Evolutionary conservation across 1,140 invertebrate species (phyloP).

Genomic region (Lepidurus packardi): DNA sequence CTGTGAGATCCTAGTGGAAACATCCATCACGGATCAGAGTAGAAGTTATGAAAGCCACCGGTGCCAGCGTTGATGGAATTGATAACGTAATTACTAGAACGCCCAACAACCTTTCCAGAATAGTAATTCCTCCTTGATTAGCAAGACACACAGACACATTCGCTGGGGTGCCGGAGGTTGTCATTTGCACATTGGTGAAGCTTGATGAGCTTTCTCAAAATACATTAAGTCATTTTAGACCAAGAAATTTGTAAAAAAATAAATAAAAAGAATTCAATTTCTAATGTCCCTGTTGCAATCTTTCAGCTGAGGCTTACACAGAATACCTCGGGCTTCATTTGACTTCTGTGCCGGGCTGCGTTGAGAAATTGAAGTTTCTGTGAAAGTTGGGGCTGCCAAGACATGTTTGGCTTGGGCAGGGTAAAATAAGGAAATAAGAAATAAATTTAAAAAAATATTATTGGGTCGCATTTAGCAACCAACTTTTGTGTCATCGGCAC

Average conservation of each 20-base stretch:
- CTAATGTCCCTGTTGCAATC: background rate
- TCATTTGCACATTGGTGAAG: background rate
- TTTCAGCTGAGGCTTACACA: background rate
- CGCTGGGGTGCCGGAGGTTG: background rate
- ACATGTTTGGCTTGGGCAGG: background rate
- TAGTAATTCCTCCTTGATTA: background rate
- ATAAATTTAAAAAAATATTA: background rate
- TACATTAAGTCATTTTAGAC: background rate
- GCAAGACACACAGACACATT: background rate
- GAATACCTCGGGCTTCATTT: background rate
- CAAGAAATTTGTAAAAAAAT: background rate
- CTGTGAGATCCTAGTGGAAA: background rate
- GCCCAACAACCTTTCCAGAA: background rate
- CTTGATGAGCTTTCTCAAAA: conserved; percentile 3
- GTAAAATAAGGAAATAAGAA: background rate
- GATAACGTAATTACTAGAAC: background rate
- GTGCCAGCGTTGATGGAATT: conserved; percentile 1
- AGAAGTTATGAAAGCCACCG: background rate
- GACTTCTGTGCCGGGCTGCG: background rate
- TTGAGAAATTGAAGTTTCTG: background rate
- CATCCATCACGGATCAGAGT: background rate
- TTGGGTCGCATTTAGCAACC: background rate
- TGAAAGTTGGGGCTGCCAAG: background rate
- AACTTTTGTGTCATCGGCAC: background rate
- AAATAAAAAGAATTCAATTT: background rate